Evolutionary conservation across 2,113 vertebrate genomes (phyloP).

Genomic region (Tringa solitaria): DNA sequence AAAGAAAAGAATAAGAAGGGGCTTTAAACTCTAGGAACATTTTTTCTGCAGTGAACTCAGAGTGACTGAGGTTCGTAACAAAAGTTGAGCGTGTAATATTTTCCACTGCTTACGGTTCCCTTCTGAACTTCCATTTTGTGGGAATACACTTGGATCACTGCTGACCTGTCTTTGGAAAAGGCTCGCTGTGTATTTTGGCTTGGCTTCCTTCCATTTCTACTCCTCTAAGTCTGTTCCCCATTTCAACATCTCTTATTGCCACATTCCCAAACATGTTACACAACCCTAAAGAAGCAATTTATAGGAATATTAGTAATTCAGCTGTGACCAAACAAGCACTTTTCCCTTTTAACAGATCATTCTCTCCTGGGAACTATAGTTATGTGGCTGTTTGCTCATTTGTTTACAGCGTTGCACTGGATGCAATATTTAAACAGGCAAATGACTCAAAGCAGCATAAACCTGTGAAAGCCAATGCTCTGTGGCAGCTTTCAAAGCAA

Average conservation of each 20-base stretch:
- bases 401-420: constrained; percentile 30
- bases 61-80: constrained; percentile 11
- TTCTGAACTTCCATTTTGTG: constrained; percentile 65
- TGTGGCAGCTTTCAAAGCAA: constrained; percentile 8
- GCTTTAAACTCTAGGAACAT: neutral
- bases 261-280: constrained; percentile 55
- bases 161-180: constrained; percentile 65
- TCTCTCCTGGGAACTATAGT: neutral
- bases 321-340: constrained; percentile 38
- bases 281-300: constrained; percentile 54
- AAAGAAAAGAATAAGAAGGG: neutral
- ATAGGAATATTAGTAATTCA: constrained; percentile 53
- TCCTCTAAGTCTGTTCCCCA: constrained; percentile 58
- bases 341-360: constrained; percentile 19
- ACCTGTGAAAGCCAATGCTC: neutral
- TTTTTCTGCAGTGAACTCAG: constrained; percentile 13
- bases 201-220: constrained; percentile 62
- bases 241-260: constrained; percentile 65
- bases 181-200: constrained; percentile 57
- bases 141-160: constrained; percentile 62
- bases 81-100: constrained; percentile 52
- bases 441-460: neutral
- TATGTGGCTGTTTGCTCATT: constrained; percentile 20
- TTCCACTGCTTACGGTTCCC: constrained; percentile 59
- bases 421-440: neutral